Conservation (phyloP, 2,888 invertebrate genomes). For the Eucriotettix oculatus region DNA sequence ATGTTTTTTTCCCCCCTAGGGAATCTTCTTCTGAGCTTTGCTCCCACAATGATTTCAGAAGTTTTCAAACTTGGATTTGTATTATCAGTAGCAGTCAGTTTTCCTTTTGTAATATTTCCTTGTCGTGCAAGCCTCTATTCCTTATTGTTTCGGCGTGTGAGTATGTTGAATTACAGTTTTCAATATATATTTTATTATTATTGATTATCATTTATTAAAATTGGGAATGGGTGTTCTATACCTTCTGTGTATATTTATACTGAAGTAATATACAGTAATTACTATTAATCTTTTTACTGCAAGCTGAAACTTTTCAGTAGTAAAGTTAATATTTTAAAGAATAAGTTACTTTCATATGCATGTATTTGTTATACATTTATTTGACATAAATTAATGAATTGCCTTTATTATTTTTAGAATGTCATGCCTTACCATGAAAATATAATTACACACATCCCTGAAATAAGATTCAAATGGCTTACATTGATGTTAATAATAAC, state of each 20-base stretch:
- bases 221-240: too few relatives aligned
- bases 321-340: too few relatives aligned
- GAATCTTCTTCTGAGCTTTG: conserved; percentile 78
- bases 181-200: not conserved
- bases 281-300: too few relatives aligned
- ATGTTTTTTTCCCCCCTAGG: conserved; percentile 33
- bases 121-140: conserved; percentile 88
- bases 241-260: too few relatives aligned
- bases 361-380: too few relatives aligned
- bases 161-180: conserved; percentile 8
- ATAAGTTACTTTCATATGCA: too few relatives aligned
- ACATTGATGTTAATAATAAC: conserved; percentile 62
- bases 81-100: conserved; percentile 86
- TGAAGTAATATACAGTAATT: too few relatives aligned
- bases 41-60: conserved; percentile 66
- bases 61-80: conserved; percentile 90
- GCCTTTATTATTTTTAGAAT: conserved; percentile 28
- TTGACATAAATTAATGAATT: too few relatives aligned
- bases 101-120: conserved; percentile 92
- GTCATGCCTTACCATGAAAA: conserved; percentile 44
- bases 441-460: conserved; percentile 59
- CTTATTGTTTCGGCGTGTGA: conserved; percentile 67
- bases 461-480: conserved; percentile 61
- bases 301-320: too few relatives aligned
- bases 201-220: not conserved